These are phyloP conservation scores for Myathropa florea DNA, from an alignment of 2,888 invertebrate genomes.

Conservation along the genomic window DNA sequence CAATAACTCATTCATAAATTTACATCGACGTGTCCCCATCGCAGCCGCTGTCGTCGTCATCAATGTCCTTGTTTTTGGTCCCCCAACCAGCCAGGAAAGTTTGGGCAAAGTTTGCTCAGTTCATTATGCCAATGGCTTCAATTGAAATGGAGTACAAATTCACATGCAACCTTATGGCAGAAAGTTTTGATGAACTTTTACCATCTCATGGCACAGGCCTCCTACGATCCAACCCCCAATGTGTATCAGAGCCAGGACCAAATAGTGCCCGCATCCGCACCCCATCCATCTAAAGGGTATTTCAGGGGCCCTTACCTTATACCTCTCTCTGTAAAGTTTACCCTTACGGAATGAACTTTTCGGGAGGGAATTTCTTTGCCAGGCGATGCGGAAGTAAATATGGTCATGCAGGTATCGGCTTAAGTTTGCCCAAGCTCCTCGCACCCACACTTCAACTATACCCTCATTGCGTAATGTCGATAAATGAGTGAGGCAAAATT, in stretches of 20 bases:
- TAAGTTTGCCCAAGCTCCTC: slow-evolving; percentile 13
- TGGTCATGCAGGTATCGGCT: slow-evolving; percentile 51
- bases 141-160: slow-evolving; percentile 61
- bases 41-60: background rate
- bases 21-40: background rate
- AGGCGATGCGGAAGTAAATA: slow-evolving; percentile 55
- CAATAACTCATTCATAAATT: slow-evolving; percentile 42
- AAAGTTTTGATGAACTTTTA: slow-evolving; percentile 60
- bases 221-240: background rate
- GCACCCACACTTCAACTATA: background rate
- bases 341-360: slow-evolving; percentile 47
- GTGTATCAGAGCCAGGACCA: slow-evolving; percentile 19
- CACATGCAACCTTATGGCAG: slow-evolving; percentile 52
- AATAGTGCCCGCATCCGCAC: slow-evolving; percentile 35
- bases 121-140: slow-evolving; percentile 63
- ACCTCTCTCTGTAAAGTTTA: slow-evolving; percentile 33
- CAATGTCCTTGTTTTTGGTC: background rate
- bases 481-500: background rate
- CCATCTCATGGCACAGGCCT: slow-evolving; percentile 17
- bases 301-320: slow-evolving; percentile 34
- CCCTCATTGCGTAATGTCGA: slow-evolving; percentile 19
- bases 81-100: slow-evolving; percentile 48
- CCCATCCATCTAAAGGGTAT: slow-evolving; percentile 35
- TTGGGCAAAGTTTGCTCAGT: slow-evolving; percentile 60
- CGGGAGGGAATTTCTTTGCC: slow-evolving; percentile 44